Conservation (phyloP, 53 echinoderm and acorn worm genomes). For the Zoroaster sp. region DNA sequence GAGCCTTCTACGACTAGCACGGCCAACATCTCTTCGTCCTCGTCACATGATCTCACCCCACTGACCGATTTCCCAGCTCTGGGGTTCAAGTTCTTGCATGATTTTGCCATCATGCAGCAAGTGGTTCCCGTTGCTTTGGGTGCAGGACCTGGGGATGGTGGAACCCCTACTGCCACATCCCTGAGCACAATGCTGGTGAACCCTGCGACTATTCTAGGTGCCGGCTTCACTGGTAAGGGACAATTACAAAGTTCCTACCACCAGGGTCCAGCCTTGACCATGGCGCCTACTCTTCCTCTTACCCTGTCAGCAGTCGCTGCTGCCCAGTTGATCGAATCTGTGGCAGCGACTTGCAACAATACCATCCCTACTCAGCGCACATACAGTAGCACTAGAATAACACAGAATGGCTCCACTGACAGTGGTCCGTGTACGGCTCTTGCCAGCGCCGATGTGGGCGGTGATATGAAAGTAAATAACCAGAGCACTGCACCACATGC, state of each 20-base stretch:
- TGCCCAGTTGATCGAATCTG: neutral
- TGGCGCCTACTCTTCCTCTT: constrained; percentile 31
- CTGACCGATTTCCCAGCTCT: constrained; percentile 79
- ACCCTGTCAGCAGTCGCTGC: constrained; percentile 21
- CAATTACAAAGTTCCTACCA: neutral
- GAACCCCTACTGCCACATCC: neutral
- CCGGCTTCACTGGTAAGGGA: constrained; percentile 4
- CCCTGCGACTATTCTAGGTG: constrained; percentile 19
- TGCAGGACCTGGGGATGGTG: constrained; percentile 4
- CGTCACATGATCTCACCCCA: constrained; percentile 63
- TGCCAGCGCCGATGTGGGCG: neutral
- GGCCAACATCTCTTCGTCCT: neutral
- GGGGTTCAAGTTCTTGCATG: constrained; percentile 78
- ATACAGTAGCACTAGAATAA: neutral
- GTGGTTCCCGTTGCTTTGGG: constrained; percentile 57
- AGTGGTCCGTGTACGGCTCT: neutral
- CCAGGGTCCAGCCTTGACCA: constrained; percentile 15
- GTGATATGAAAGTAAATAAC: neutral
- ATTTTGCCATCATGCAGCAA: constrained; percentile 69
- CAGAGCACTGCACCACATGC: neutral
- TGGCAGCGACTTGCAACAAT: constrained; percentile 13
- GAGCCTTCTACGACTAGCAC: neutral
- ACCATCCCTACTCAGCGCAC: neutral
- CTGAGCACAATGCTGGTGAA: constrained; percentile 7
- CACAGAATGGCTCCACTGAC: neutral